A percentile compares a stretch with the other conserved stretches of the same genome.
These are phyloP conservation scores for Otis tarda DNA, from an alignment of 2,113 vertebrate genomes.

Conservation along the genomic window DNA sequence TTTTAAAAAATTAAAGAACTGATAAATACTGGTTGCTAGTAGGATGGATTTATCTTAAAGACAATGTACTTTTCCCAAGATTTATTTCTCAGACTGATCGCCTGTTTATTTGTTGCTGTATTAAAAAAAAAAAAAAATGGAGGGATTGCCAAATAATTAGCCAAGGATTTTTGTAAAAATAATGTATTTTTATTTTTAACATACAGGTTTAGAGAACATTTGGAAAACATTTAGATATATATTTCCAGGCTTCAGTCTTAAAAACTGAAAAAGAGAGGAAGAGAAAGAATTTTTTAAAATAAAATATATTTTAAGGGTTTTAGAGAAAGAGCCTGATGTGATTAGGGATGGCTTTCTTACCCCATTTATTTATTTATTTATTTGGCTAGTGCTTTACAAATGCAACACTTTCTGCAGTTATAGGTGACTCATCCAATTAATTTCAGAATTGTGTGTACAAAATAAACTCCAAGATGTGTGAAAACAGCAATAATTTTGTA, in stretches of 20 bases:
- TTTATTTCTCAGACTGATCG: not conserved
- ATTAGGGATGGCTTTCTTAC: accelerated
- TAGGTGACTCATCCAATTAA: not conserved
- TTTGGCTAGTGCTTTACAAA: not conserved
- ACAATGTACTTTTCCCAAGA: not conserved
- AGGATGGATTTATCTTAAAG: not conserved
- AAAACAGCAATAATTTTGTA: not conserved
- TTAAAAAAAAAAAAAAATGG: not conserved
- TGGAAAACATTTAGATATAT: not conserved
- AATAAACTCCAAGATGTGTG: not conserved
- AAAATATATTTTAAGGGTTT: accelerated
- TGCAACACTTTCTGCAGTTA: not conserved
- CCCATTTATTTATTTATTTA: not conserved
- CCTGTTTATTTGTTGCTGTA: not conserved
- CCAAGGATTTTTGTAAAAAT: not conserved
- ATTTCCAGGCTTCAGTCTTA: not conserved
- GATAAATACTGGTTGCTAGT: not conserved
- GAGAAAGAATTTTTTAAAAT: not conserved
- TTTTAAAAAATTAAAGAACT: not conserved
- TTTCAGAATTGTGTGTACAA: not conserved
- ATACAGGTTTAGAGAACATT: not conserved
- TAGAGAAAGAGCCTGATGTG: not conserved
- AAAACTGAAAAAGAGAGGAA: not conserved
- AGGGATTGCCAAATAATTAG: not conserved
- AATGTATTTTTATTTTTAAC: not conserved